A percentile compares a stretch with the other conserved stretches of the same genome.
Evolutionary conservation across 2,888 invertebrate species (phyloP).

Genomic region (Reticulitermes lucifugus): DNA sequence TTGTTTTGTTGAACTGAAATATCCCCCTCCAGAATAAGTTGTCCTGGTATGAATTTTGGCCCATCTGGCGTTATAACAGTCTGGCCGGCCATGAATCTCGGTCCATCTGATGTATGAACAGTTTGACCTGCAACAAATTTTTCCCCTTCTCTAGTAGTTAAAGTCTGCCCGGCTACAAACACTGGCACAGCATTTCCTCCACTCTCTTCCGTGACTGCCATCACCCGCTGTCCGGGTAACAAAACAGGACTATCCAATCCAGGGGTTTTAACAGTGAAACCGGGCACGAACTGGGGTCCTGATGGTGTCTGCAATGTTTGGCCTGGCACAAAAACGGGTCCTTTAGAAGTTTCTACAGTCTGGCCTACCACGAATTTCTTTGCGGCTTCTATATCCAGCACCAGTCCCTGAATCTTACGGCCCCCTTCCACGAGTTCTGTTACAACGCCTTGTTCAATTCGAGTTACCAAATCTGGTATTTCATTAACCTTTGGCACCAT

Average conservation of each 20-base stretch:
- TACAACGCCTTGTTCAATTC: constrained; percentile 68
- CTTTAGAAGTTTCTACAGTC: constrained; percentile 76
- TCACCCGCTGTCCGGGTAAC: constrained; percentile 79
- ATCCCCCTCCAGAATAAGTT: constrained; percentile 69
- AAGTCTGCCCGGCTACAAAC: constrained; percentile 80
- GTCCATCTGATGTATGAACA: constrained; percentile 71
- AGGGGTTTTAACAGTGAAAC: constrained; percentile 76
- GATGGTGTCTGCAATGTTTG: constrained; percentile 77
- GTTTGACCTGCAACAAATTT: constrained; percentile 74
- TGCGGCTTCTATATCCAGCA: constrained; percentile 73
- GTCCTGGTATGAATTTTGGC: constrained; percentile 71
- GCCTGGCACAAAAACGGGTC: constrained; percentile 79
- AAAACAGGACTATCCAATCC: constrained; percentile 71
- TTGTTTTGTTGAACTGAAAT: constrained; percentile 69
- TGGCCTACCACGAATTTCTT: constrained; percentile 77
- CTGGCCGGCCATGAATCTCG: constrained; percentile 76
- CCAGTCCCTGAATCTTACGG: constrained; percentile 43
- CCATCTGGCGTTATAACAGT: constrained; percentile 66
- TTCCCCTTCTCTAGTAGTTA: constrained; percentile 66
- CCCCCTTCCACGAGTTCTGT: constrained; percentile 61
- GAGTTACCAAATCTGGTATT: constrained; percentile 70
- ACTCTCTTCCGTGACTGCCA: constrained; percentile 49
- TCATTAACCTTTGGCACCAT: constrained; percentile 73
- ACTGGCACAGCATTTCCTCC: constrained; percentile 68
- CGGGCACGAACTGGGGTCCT: constrained; percentile 78